Conservation (phyloP, 1,140 invertebrate genomes). For the Leptinotarsa undecemlineata region DNA sequence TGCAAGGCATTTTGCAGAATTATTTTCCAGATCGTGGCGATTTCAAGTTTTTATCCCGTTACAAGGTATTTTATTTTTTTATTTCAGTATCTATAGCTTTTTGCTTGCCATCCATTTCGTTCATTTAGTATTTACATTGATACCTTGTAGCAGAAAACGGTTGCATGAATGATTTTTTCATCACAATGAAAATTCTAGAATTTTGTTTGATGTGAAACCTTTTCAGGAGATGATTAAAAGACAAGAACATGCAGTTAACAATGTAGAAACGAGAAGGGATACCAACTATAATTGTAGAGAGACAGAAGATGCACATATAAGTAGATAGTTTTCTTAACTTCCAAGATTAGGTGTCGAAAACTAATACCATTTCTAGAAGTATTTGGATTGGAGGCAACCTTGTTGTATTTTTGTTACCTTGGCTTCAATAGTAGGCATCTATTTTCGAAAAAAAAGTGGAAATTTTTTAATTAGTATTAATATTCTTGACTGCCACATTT, state of each 20-base stretch:
- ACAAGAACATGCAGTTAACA: slow-evolving; percentile 36
- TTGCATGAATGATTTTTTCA: background rate
- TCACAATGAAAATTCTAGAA: background rate
- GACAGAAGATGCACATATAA: slow-evolving; percentile 49
- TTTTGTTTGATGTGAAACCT: background rate
- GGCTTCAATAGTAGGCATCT: slow-evolving; percentile 36
- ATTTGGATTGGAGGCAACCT: slow-evolving; percentile 24
- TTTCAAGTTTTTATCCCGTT: slow-evolving; percentile 50
- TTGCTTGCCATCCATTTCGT: slow-evolving; percentile 23
- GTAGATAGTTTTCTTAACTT: slow-evolving; percentile 38
- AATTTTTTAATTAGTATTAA: slow-evolving; percentile 9
- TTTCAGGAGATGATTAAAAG: slow-evolving; percentile 43
- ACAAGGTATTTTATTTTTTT: slow-evolving; percentile 50
- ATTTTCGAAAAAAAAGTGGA: slow-evolving; percentile 29
- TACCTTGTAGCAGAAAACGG: background rate
- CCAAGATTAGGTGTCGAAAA: slow-evolving; percentile 17
- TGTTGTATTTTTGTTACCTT: slow-evolving; percentile 41
- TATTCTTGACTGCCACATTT: slow-evolving; percentile 36
- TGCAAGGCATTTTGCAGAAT: slow-evolving; percentile 50
- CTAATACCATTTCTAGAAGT: slow-evolving; percentile 17
- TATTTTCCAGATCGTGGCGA: slow-evolving; percentile 51
- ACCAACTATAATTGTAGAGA: slow-evolving; percentile 51
- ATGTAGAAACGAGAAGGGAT: slow-evolving; percentile 43
- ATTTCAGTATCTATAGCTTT: slow-evolving; percentile 30
- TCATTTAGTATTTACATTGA: slow-evolving; percentile 4